Base-by-base conservation (phyloP, 2,888 invertebrate species). In the Xylophagus ater region DNA sequence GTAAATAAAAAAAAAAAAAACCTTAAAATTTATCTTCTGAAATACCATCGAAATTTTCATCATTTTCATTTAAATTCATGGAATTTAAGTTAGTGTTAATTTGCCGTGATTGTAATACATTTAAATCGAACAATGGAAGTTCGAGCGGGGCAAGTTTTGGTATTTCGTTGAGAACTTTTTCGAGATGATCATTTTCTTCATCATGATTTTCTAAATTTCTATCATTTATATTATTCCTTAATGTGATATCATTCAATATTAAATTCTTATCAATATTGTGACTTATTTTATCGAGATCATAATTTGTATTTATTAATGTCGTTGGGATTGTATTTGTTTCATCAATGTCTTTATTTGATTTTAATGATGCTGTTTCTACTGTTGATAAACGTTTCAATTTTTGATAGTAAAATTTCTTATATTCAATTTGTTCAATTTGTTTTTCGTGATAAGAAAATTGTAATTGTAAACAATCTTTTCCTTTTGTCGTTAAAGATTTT, bases 71-170 rank as follows among this genome's bases (percentile, higher is more conserved):
- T 6, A 6, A 8, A 23, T 9, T 23, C 23, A 23, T 9, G 9
- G 23, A 43, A 40, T 35, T 42, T 37, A 34, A 46, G 32, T 40
- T 39, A 33, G 15, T 37, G 21, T 36, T 43, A 31, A 24, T 9
- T 36, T n/a, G 23, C 18, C 9, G 40, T 13, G 10, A 31, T 23
- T 9, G 19, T 25, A 13, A 30, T 42, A 50, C 56, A 36, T 53
- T 54, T 5, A 57, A 56, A 40, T 59, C 63, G 24, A 62, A 63
- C 1, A 53, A 46, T 2, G 62, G 62, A 3, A 62, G 26, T 38
- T 62, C 64, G 18, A 62, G 43, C 0, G 62, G 64, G 1, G 53
- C 60, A n/a, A 62, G 36, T 1, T 52, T 52, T 2, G 58, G 61
- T 32, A 58, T 48, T 10, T 60, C 59, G 18, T 51, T 51, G n/a